Base-by-base conservation (phyloP, 2,888 invertebrate species). In the Adelphocoris suturalis region DNA sequence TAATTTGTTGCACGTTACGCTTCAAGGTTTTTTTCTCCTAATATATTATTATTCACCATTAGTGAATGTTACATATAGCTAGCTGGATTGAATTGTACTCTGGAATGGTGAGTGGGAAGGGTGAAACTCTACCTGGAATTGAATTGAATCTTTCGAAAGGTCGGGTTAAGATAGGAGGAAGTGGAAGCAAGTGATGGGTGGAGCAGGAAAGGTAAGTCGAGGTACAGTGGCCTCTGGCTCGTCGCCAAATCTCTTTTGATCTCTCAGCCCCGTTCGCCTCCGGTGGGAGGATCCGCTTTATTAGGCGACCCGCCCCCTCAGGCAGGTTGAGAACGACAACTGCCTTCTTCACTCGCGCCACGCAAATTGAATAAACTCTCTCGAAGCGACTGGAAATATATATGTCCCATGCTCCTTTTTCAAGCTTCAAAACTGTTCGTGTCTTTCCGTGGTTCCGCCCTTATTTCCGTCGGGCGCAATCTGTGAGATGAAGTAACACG, bases 161-260 rank as follows among this genome's bases (percentile, higher is more conserved):
- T 0, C 16, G 19, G 12, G 57, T 57, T 57, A 37, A 16, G 52
- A 23, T 19, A 9, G 68, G 68, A 19, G 5, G 68, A 23, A 23
- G 68, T 7, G 68, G 68, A 61, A 4, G 68, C 57, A 57, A 16
- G 57, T n/a, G 57, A 57, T 5, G 13, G 68, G 23, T 19, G 61
- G 61, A 19, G 61, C 23, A 5, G 68, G 23, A 61, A 2, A 61
- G 61, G 19, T 61, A 16, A 61, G 61, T 23, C 23, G 68, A 23
- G 23, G 19, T 23, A 68, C 68, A 68, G 68, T 23, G 68, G 68
- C 68, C 27, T 13, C 68, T 68, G 68, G 68, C 68, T 5, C 2
- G 68, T 12, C 23, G 68, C 68, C 68, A 68, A 68, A 68, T 68
- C 68, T 68, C 68, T 23, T 68, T 68, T 68, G 68, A 68, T 68